These are phyloP conservation scores for Polyergus mexicanus DNA, from an alignment of 1,140 invertebrate species.

Conservation along the genomic window DNA sequence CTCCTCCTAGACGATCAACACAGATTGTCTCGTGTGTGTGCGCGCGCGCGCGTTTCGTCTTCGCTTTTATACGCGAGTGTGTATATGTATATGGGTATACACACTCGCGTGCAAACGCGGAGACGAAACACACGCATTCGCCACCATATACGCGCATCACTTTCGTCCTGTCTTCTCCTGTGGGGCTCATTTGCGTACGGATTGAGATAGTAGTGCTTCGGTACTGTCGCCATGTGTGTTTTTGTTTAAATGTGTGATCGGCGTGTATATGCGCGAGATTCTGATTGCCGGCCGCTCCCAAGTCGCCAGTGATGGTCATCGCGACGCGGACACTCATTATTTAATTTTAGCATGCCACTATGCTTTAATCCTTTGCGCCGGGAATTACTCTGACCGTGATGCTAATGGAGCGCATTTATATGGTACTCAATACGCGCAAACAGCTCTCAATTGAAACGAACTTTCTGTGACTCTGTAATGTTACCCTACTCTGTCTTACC, in stretches of 20 bases:
- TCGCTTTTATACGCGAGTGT: too few relatives aligned
- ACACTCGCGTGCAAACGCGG: too few relatives aligned
- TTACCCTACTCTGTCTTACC: neutral
- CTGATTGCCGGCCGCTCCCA: constrained; percentile 81
- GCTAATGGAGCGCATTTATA: constrained; percentile 40
- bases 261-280: constrained; percentile 75
- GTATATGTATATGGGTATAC: neutral
- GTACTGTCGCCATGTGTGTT: constrained; percentile 79
- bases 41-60: too few relatives aligned
- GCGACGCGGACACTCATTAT: constrained; percentile 51
- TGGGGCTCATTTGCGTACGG: constrained; percentile 85
- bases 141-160: constrained; percentile 69
- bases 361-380: constrained; percentile 54
- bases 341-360: constrained; percentile 49
- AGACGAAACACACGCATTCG: constrained; percentile 39
- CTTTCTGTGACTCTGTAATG: neutral
- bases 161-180: constrained; percentile 77
- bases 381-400: constrained; percentile 57
- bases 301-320: constrained; percentile 73
- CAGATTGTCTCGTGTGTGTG: neutral
- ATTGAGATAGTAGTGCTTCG: constrained; percentile 85
- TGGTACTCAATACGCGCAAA: constrained; percentile 24
- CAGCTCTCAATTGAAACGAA: neutral
- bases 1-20: constrained; percentile 43
- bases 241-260: constrained; percentile 81